Base-by-base conservation (phyloP, 2,113 vertebrate species). In the Saccopteryx bilineata region DNA sequence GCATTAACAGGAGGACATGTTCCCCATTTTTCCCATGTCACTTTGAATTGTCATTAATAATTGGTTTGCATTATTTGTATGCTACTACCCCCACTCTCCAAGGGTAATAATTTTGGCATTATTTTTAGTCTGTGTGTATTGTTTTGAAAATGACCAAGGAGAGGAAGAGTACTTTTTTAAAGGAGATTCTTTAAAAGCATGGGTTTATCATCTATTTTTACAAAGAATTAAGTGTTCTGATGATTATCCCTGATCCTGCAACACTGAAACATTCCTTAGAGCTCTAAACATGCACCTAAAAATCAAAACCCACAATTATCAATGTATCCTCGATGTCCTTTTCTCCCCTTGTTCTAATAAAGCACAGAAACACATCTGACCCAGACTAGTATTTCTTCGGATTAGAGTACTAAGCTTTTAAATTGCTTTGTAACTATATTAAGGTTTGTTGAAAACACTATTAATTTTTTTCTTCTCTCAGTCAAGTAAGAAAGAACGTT, bases 331-430 rank as follows among this genome's bases (percentile, higher is more conserved):
- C 39, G 48, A 66, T 94, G 68, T 13, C 33, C 66, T 94, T 46
- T 89, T 56, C 48, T n/a, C 17, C 21, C 66, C 58, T 90, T 78
- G 50, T 93, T 78, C 28, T 81, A 81, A 78, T 93, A 84, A 72
- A 97, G 26, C 48, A 83, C 15, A 93, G 84, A 79, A 87, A 90
- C 68, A 78, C 26, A 14, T 28, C 68, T 92, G 78, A 80, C 58
- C 17, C 24, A 93, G 81, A 87, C 69, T 66, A 91, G n/a, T 50
- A 21, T 75, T 96, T 92, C 26, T 78, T 56, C 63, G n/a, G 68
- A 90, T 90, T 86, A 81, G 33, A 90, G 85, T 54, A 93, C 79
- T 78, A 71, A 71, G 18, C n/a, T 58, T 97, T 96, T 87, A 90
- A 81, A 52, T 95, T 90, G 87, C 68, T 95, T 91, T 94, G 61